These are phyloP conservation scores for Micromys minutus DNA, from an alignment of 2,113 vertebrate species.

Conservation along the genomic window DNA sequence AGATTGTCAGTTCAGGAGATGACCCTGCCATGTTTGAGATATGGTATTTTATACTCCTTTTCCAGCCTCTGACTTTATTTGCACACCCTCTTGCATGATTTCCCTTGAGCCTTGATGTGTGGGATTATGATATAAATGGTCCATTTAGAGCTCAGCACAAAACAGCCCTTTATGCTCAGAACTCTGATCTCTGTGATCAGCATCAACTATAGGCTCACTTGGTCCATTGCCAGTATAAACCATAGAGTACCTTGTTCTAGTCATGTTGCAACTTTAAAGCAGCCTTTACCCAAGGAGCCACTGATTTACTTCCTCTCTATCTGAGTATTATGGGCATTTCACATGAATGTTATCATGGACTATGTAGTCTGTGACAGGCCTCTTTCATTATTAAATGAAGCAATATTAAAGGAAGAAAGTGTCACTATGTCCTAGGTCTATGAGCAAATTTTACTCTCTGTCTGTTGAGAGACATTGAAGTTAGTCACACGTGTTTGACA, in stretches of 20 bases:
- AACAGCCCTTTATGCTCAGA: no score
- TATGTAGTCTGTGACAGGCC: background rate
- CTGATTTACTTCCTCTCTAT: background rate
- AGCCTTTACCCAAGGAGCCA: background rate
- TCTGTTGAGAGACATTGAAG: background rate
- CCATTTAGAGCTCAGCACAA: background rate
- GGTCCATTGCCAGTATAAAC: background rate
- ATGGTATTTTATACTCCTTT: background rate
- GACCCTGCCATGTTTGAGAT: background rate
- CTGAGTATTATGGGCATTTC: background rate
- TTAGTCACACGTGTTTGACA: background rate
- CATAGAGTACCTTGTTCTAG: background rate
- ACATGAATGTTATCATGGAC: background rate
- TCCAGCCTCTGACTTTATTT: background rate
- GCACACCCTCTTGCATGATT: background rate
- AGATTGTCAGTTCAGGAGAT: fast-evolving
- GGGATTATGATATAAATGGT: background rate
- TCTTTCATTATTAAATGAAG: background rate
- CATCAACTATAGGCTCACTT: background rate
- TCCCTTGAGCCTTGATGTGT: background rate
- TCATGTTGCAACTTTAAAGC: background rate
- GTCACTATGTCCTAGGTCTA: background rate
- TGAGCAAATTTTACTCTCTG: no score
- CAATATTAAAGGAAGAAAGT: background rate
- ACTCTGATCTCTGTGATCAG: background rate